Evolutionary conservation across 23 tunicate genomes (phyloP).

Genomic region (Diplosoma virens): DNA sequence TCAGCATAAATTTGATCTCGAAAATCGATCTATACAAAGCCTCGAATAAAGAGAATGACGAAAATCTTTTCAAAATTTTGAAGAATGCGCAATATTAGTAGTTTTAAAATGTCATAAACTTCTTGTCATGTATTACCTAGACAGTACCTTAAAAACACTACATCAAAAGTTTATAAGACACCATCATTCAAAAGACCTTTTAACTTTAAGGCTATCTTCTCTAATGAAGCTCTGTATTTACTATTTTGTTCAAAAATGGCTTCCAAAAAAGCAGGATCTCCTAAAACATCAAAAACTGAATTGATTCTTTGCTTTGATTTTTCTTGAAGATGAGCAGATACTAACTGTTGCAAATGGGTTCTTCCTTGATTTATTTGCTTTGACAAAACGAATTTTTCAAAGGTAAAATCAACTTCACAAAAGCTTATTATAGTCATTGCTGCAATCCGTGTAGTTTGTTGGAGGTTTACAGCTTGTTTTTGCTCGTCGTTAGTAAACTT

Average conservation of each 20-base stretch:
- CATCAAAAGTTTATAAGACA: conserved; percentile 40
- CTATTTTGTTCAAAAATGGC: conserved; percentile 56
- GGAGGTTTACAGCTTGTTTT: conserved; percentile 54
- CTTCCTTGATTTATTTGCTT: conserved; percentile 73
- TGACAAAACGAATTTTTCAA: conserved; percentile 73
- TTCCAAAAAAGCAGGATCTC: conserved; percentile 84
- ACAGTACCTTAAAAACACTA: too few relatives aligned
- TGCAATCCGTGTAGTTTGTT: conserved; percentile 48
- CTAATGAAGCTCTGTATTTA: conserved; percentile 31
- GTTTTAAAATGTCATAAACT: too few relatives aligned
- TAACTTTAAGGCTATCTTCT: conserved; percentile 40
- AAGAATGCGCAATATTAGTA: too few relatives aligned
- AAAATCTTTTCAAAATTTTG: too few relatives aligned
- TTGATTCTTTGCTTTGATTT: conserved; percentile 70
- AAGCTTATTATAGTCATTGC: conserved; percentile 88
- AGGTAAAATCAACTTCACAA: conserved; percentile 83
- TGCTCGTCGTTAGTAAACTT: conserved; percentile 56
- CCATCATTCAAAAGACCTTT: conserved; percentile 62
- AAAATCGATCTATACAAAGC: too few relatives aligned
- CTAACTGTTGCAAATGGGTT: conserved; percentile 61
- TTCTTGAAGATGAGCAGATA: conserved; percentile 52
- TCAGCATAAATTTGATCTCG: too few relatives aligned
- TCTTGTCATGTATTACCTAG: too few relatives aligned
- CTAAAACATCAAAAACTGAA: conserved; percentile 66
- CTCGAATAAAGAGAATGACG: too few relatives aligned